Evolutionary conservation across 2,113 vertebrate genomes (phyloP).

Genomic region (Erinaceus europaeus): DNA sequence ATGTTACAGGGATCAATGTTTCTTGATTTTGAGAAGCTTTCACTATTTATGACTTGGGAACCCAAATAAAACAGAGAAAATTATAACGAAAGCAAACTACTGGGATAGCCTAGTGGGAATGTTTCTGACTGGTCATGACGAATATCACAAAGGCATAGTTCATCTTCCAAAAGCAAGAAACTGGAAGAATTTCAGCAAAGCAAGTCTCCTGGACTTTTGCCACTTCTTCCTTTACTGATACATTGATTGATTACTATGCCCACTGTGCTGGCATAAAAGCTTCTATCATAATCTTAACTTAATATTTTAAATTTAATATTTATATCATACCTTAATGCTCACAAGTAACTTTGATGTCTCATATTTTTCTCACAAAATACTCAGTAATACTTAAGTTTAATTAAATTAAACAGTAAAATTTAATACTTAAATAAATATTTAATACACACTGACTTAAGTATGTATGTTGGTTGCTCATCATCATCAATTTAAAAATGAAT

Average conservation of each 20-base stretch:
- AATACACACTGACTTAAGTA: too few relatives aligned
- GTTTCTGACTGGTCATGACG: background rate
- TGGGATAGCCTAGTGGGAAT: background rate
- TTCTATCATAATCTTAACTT: background rate
- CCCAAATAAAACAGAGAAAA: constrained; percentile 21
- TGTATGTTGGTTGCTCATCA: too few relatives aligned
- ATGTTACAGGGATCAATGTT: background rate
- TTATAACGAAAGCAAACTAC: background rate
- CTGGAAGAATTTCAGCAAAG: background rate
- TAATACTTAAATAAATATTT: too few relatives aligned
- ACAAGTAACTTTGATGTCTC: background rate
- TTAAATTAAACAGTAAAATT: too few relatives aligned
- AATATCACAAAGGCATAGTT: background rate
- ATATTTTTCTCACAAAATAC: constrained; percentile 3
- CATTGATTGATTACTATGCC: background rate
- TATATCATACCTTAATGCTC: background rate
- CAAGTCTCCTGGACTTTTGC: background rate
- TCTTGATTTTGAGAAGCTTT: constrained; percentile 40
- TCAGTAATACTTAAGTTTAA: too few relatives aligned
- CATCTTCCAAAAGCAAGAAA: background rate
- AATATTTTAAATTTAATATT: background rate
- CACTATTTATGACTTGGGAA: background rate
- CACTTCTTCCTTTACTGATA: constrained; percentile 7
- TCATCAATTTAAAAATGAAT: too few relatives aligned
- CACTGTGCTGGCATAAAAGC: background rate